Conservation (phyloP, 2,888 invertebrate genomes). For the Melanophora roralis region DNA sequence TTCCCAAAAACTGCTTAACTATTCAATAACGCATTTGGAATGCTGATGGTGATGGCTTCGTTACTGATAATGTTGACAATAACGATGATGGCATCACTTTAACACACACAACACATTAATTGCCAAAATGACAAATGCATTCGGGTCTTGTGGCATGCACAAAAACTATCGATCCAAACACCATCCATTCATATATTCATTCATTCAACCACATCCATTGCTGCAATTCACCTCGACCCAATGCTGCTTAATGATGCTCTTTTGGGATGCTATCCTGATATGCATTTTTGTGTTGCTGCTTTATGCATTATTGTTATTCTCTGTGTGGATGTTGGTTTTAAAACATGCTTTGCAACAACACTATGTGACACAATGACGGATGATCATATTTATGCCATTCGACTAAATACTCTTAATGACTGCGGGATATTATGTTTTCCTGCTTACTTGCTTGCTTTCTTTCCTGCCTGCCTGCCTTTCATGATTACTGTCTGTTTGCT, state of each 20-base stretch:
- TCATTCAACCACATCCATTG: constrained; percentile 27
- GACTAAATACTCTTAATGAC: constrained; percentile 61
- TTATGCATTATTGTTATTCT: too few species aligned
- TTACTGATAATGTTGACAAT: background rate
- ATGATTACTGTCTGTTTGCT: constrained; percentile 2
- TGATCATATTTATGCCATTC: constrained; percentile 54
- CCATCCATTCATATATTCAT: constrained; percentile 22
- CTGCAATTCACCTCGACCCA: constrained; percentile 26
- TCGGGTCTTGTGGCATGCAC: constrained; percentile 45
- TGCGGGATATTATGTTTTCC: constrained; percentile 50
- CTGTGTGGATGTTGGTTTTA: background rate
- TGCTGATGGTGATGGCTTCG: constrained; percentile 18
- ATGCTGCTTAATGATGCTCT: constrained; percentile 26
- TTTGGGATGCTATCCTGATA: constrained; percentile 13
- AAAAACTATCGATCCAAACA: constrained; percentile 43
- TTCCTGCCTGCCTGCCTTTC: background rate
- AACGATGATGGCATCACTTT: constrained; percentile 27
- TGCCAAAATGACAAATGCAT: constrained; percentile 60
- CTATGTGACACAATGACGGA: constrained; percentile 61
- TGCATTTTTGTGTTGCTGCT: constrained; percentile 19
- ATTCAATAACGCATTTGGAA: constrained; percentile 22
- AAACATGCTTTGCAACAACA: constrained; percentile 43
- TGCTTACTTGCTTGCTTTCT: background rate
- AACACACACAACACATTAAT: constrained; percentile 46
- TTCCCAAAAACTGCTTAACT: constrained; percentile 22